phyloP scores from a whole-genome alignment of 1,140 invertebrate species.

The Drosophila subpulchrella region DNA sequence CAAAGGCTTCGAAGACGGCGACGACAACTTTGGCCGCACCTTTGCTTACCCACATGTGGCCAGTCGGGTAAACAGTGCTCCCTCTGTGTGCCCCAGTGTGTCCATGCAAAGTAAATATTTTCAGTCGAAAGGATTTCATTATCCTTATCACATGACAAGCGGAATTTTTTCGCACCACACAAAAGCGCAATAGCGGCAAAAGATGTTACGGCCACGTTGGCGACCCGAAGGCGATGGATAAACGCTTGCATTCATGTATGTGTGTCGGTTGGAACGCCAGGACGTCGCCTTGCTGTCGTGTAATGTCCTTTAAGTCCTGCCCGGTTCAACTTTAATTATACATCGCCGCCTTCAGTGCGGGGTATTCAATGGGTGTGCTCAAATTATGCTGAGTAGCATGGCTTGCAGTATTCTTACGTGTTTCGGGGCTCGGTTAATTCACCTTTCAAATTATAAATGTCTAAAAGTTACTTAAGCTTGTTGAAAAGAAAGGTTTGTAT shows the following conservation, averaged over 20 bases:
- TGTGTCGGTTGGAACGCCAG: constrained; percentile 27
- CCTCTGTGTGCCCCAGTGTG: constrained; percentile 9
- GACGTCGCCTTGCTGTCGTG: constrained; percentile 43
- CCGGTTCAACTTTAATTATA: constrained; percentile 76
- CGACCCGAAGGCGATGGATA: constrained; percentile 21
- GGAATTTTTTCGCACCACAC: constrained; percentile 63
- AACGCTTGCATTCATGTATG: constrained; percentile 5
- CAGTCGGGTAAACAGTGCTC: constrained; percentile 58
- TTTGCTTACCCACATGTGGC: constrained; percentile 65
- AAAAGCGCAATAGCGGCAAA: constrained; percentile 60
- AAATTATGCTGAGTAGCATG: background rate
- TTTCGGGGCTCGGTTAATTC: background rate
- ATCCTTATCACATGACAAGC: constrained; percentile 81
- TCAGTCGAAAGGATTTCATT: constrained; percentile 82
- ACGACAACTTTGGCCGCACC: constrained; percentile 73
- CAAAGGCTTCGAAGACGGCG: constrained; percentile 68
- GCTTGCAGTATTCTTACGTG: background rate
- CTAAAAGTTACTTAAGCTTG: too few species aligned
- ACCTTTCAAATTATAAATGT: too few species aligned
- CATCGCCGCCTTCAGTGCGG: constrained; percentile 14
- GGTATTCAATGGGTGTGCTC: constrained; percentile 6
- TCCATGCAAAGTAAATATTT: constrained; percentile 74
- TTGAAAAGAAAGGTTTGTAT: too few species aligned
- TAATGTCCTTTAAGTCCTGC: constrained; percentile 76
- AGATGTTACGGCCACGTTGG: constrained; percentile 41